A percentile compares a stretch with the other conserved stretches of the same genome.
phyloP scores from a whole-genome alignment of 2,888 invertebrate species.

The Andrena dorsata region DNA sequence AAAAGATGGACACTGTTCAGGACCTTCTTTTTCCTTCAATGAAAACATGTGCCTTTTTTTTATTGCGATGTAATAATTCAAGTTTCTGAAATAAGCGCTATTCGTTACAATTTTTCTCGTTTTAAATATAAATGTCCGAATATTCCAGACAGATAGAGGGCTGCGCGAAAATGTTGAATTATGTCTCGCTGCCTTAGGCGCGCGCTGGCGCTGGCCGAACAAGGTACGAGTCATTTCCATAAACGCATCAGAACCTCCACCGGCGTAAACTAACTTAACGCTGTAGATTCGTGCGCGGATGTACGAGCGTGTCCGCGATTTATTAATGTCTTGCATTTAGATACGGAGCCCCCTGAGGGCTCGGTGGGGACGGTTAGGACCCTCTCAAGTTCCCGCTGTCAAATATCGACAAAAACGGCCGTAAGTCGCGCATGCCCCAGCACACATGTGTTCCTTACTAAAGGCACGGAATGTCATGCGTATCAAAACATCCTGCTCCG shows the following conservation, averaged over 20 bases:
- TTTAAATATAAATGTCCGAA: slow-evolving; percentile 35
- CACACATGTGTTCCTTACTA: slow-evolving; percentile 47
- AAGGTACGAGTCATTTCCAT: slow-evolving; percentile 79
- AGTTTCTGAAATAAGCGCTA: background rate
- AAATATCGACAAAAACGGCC: slow-evolving; percentile 77
- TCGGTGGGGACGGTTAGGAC: slow-evolving; percentile 71
- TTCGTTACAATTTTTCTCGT: slow-evolving; percentile 24
- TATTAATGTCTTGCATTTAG: slow-evolving; percentile 81
- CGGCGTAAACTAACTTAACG: slow-evolving; percentile 78
- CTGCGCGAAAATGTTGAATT: slow-evolving; percentile 70
- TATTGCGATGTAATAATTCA: background rate
- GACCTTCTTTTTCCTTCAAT: background rate
- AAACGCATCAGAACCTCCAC: slow-evolving; percentile 77
- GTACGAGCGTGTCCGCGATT: slow-evolving; percentile 74
- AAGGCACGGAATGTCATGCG: slow-evolving; percentile 42
- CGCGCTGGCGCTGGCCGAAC: slow-evolving; percentile 71
- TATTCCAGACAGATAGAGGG: slow-evolving; percentile 47
- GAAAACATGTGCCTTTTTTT: background rate
- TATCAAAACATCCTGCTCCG: slow-evolving; percentile 63
- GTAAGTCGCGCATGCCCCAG: slow-evolving; percentile 76
- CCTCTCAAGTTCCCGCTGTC: slow-evolving; percentile 75
- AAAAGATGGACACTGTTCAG: background rate
- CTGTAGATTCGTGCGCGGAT: slow-evolving; percentile 60
- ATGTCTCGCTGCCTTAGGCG: slow-evolving; percentile 73
- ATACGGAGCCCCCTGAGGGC: slow-evolving; percentile 76